phyloP scores from a whole-genome alignment of 2,888 invertebrate species.

The Nysson spinosus region DNA sequence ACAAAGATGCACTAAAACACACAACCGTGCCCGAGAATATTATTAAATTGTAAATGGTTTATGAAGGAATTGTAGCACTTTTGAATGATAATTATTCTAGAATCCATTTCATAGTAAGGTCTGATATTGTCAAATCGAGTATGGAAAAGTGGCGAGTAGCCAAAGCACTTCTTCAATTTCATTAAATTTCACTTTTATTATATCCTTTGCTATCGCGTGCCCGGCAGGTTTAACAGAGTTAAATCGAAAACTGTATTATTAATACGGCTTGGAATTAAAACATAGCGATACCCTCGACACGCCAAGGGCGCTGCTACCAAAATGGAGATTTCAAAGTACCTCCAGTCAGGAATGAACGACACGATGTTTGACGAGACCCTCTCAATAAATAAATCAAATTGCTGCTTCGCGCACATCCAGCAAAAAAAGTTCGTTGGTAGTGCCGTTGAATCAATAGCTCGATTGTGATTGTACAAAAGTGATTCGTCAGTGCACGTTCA shows the following conservation, averaged over 20 bases:
- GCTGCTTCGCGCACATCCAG: slow-evolving; percentile 31
- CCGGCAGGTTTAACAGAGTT: slow-evolving; percentile 28
- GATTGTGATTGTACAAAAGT: slow-evolving; percentile 46
- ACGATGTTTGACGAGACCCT: slow-evolving; percentile 51
- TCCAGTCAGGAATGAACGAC: slow-evolving; percentile 24
- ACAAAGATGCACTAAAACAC: too few relatives aligned
- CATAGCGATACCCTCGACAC: slow-evolving; percentile 1
- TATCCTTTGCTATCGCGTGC: not conserved
- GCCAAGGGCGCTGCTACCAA: slow-evolving; percentile 19
- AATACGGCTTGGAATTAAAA: slow-evolving; percentile 38
- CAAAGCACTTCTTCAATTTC: slow-evolving; percentile 34
- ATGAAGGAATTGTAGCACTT: too few relatives aligned
- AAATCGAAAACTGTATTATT: slow-evolving; percentile 46
- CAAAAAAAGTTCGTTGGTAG: slow-evolving; percentile 38
- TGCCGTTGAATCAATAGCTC: slow-evolving; percentile 46
- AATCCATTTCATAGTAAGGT: too few relatives aligned
- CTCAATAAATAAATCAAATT: slow-evolving; percentile 60
- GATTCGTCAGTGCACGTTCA: slow-evolving; percentile 37
- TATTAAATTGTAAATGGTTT: too few relatives aligned
- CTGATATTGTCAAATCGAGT: too few relatives aligned
- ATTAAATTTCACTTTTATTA: slow-evolving; percentile 25
- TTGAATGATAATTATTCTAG: too few relatives aligned
- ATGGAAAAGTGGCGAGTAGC: too few relatives aligned
- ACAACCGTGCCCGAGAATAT: too few relatives aligned
- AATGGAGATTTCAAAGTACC: slow-evolving; percentile 48